Evolutionary conservation across 2,113 vertebrate species (phyloP).

Genomic region (Ammodytes dubius): DNA sequence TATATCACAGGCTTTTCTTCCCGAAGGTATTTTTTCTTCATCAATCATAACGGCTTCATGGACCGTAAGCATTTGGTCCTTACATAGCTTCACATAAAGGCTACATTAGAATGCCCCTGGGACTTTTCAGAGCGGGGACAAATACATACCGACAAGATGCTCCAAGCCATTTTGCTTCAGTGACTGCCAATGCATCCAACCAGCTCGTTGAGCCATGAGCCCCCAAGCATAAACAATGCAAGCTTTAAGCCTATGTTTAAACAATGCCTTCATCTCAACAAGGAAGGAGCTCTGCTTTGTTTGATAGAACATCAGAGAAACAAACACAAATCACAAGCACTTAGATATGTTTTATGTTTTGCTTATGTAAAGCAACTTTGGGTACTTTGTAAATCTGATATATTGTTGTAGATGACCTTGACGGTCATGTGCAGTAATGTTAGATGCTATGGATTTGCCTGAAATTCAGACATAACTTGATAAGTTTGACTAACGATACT

Average conservation of each 20-base stretch:
- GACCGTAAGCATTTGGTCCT: conserved; percentile 18
- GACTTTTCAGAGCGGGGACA: conserved; percentile 32
- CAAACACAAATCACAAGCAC: not conserved
- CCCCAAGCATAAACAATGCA: conserved; percentile 54
- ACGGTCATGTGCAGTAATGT: too few relatives aligned
- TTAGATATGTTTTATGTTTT: not conserved
- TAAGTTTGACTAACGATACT: too few relatives aligned
- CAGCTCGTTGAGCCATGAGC: conserved; percentile 42
- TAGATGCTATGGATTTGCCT: too few relatives aligned
- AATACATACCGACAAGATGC: conserved; percentile 64
- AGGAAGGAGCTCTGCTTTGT: conserved; percentile 13
- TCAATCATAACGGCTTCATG: not conserved
- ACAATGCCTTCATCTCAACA: not conserved
- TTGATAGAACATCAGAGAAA: not conserved
- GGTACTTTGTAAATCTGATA: too few relatives aligned
- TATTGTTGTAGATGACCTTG: too few relatives aligned
- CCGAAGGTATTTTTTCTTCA: not conserved
- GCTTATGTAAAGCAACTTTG: not conserved
- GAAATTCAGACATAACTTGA: too few relatives aligned
- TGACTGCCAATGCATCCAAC: conserved; percentile 53
- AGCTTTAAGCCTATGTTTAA: conserved; percentile 48
- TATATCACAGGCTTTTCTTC: conserved; percentile 1
- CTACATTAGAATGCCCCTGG: conserved; percentile 16
- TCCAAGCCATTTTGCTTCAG: conserved; percentile 52
- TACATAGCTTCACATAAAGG: conserved; percentile 5